These are phyloP conservation scores for Regulus satrapa DNA, from an alignment of 2,113 vertebrate species.

Conservation along the genomic window DNA sequence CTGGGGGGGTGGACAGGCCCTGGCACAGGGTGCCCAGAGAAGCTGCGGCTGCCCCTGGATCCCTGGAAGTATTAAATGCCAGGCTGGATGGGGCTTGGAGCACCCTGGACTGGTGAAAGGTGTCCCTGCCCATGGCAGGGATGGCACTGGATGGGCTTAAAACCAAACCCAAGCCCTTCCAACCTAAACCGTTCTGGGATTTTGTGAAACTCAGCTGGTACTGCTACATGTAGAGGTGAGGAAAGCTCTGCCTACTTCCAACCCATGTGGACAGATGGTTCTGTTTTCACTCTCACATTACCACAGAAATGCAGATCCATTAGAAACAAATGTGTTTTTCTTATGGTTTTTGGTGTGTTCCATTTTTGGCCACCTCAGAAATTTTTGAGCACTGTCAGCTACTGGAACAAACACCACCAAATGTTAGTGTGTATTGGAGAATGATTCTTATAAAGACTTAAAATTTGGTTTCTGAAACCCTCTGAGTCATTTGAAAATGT, in stretches of 20 bases:
- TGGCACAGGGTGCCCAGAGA: not conserved
- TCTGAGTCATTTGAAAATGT: not conserved
- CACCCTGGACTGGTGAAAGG: accelerated
- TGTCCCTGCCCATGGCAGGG: not conserved
- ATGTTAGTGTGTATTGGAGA: too few species aligned
- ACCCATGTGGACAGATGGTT: not conserved
- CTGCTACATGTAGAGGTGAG: accelerated
- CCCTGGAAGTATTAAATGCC: not conserved
- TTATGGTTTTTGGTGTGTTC: not conserved
- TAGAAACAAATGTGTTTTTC: not conserved
- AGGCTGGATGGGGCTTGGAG: accelerated
- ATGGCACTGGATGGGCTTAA: not conserved
- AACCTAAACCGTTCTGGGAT: not conserved
- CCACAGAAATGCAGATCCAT: not conserved
- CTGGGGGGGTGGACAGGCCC: not conserved
- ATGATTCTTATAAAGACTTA: not conserved
- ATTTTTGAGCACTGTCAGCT: not conserved
- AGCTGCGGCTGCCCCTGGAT: not conserved
- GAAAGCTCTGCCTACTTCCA: not conserved
- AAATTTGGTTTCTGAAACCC: not conserved
- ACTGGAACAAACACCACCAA: not conserved
- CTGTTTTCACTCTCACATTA: not conserved
- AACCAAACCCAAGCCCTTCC: not conserved
- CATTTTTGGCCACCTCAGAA: not conserved
- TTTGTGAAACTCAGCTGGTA: not conserved